These are phyloP conservation scores for Drosophila borborema DNA, from an alignment of 2,888 invertebrate genomes.

Conservation along the genomic window DNA sequence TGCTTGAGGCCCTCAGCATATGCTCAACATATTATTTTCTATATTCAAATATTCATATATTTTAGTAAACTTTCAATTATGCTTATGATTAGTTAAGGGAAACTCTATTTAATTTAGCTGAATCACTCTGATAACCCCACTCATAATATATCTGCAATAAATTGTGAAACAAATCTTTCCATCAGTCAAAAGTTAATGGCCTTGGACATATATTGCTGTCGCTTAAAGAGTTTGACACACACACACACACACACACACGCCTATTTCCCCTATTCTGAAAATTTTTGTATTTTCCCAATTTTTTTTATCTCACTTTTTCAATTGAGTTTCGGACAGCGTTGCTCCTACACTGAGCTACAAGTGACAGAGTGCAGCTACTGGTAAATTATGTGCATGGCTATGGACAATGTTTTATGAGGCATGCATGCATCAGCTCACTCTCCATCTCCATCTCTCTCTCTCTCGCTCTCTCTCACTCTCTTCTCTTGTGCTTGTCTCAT, in stretches of 20 bases:
- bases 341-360: slow-evolving; percentile 14
- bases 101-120: background rate
- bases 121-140: background rate
- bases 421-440: slow-evolving; percentile 23
- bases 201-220: slow-evolving; percentile 1
- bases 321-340: slow-evolving; percentile 2
- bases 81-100: background rate
- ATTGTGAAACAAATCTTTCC: background rate
- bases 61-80: background rate
- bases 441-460: background rate
- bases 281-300: background rate
- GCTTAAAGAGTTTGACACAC: background rate
- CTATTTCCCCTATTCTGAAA: background rate
- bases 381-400: slow-evolving; percentile 57
- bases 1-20: too few species aligned
- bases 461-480: background rate
- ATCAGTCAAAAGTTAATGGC: slow-evolving; percentile 16
- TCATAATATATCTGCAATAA: background rate
- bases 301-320: background rate
- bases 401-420: slow-evolving; percentile 57
- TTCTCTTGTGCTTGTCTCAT: slow-evolving; percentile 32
- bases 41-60: too few species aligned
- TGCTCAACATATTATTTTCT: too few species aligned
- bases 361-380: slow-evolving; percentile 17
- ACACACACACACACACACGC: background rate